phyloP scores from a whole-genome alignment of 2,888 invertebrate genomes.

The Smittia sp. region DNA sequence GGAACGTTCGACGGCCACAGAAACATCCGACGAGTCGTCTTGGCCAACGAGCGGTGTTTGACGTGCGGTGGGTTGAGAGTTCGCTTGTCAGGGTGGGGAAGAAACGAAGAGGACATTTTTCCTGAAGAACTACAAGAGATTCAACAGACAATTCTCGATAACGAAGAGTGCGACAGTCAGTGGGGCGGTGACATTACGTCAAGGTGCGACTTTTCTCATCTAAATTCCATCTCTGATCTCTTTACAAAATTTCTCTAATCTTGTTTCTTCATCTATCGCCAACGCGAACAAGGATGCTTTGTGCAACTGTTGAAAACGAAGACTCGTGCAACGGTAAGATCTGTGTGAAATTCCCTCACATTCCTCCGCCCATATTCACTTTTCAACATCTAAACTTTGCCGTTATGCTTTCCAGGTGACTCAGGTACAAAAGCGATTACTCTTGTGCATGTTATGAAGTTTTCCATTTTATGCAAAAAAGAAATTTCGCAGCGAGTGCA shows the following conservation, averaged over 20 bases:
- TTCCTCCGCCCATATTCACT: neutral
- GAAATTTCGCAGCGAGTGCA: neutral
- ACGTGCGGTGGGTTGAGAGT: neutral
- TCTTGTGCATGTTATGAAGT: slow-evolving; percentile 29
- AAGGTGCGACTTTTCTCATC: neutral
- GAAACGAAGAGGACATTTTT: neutral
- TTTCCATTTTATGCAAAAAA: slow-evolving; percentile 20
- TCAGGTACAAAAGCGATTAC: slow-evolving; percentile 26
- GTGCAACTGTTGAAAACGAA: slow-evolving; percentile 30
- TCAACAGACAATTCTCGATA: neutral
- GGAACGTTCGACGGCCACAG: neutral
- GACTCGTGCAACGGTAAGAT: slow-evolving; percentile 31
- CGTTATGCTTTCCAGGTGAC: slow-evolving; percentile 18
- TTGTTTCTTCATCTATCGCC: neutral
- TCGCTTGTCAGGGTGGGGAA: slow-evolving; percentile 22
- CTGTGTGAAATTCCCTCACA: neutral
- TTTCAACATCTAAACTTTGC: slow-evolving; percentile 14
- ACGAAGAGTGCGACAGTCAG: neutral
- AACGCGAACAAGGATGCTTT: slow-evolving; percentile 20
- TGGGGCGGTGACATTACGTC: slow-evolving; percentile 32
- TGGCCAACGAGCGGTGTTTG: slow-evolving; percentile 28
- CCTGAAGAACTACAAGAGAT: slow-evolving; percentile 21
- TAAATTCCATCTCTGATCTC: no score
- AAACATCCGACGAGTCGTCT: neutral
- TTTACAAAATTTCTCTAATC: neutral